These are phyloP conservation scores for Ectemnius cavifrons DNA, from an alignment of 2,888 invertebrate genomes.

Conservation along the genomic window DNA sequence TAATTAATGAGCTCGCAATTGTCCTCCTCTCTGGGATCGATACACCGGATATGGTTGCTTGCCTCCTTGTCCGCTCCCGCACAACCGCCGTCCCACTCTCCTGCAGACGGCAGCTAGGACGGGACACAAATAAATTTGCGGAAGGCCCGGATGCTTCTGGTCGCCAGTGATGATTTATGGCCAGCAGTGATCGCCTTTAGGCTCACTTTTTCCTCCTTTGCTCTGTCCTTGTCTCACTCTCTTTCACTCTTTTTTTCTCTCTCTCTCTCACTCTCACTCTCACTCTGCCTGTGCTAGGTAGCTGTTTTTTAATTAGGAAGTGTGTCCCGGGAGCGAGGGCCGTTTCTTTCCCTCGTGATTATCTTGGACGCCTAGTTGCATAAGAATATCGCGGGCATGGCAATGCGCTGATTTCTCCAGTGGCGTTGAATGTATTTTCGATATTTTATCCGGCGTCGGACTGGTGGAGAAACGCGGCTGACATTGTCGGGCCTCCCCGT, in stretches of 20 bases:
- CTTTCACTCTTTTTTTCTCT: no score
- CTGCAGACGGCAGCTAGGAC: neutral
- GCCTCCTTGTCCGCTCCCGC: neutral
- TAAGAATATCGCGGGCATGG: slow-evolving; percentile 22
- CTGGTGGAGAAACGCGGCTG: slow-evolving; percentile 43
- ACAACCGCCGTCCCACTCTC: neutral
- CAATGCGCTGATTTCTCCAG: slow-evolving; percentile 44
- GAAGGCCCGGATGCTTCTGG: neutral
- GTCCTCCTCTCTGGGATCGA: slow-evolving; percentile 17
- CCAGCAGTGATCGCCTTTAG: no score
- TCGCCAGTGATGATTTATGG: neutral
- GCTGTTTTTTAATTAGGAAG: slow-evolving; percentile 9
- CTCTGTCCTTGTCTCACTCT: no score
- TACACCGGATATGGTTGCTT: slow-evolving; percentile 33
- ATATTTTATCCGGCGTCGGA: slow-evolving; percentile 56
- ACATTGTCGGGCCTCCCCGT: slow-evolving; percentile 41
- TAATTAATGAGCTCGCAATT: slow-evolving; percentile 14
- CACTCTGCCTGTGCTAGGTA: no score
- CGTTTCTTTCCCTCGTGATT: slow-evolving; percentile 6
- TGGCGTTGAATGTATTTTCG: slow-evolving; percentile 61
- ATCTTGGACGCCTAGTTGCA: slow-evolving; percentile 18
- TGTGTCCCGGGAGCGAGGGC: neutral
- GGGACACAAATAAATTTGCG: slow-evolving; percentile 5
- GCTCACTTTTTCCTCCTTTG: no score
- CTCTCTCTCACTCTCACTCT: no score